phyloP scores from a whole-genome alignment of 2,888 invertebrate genomes.

The Heliconius aoede region DNA sequence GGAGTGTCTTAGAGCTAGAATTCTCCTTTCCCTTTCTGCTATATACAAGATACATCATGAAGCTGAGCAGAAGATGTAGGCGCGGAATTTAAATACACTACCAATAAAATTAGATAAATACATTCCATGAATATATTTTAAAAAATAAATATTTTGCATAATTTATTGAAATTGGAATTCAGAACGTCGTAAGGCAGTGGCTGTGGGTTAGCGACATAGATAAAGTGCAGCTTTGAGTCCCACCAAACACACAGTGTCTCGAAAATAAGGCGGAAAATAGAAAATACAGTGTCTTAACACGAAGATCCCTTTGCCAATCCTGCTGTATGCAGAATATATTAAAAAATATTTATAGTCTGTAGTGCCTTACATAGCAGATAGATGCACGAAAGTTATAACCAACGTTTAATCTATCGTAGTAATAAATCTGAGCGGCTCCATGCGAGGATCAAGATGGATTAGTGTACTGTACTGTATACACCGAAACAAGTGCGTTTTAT shows the following conservation, averaged over 20 bases:
- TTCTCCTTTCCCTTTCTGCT: too few relatives aligned
- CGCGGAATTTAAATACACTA: too few relatives aligned
- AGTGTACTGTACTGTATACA: conserved; percentile 10
- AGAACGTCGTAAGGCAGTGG: too few relatives aligned
- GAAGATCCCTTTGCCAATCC: neutral
- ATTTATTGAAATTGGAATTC: too few relatives aligned
- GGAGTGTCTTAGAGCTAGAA: neutral
- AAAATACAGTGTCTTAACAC: neutral
- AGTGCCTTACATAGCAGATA: neutral
- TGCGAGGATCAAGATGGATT: conserved; percentile 36
- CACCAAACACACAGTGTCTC: neutral
- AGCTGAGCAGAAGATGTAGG: too few relatives aligned
- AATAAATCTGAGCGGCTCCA: conserved; percentile 29
- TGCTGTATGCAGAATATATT: too few relatives aligned
- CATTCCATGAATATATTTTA: too few relatives aligned
- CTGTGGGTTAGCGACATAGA: neutral
- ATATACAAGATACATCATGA: too few relatives aligned
- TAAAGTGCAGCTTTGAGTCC: neutral
- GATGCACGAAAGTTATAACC: neutral
- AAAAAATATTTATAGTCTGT: neutral
- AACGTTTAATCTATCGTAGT: neutral
- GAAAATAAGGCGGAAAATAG: neutral
- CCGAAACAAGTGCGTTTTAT: conserved; percentile 27
- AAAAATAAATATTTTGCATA: too few relatives aligned
- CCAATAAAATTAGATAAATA: too few relatives aligned